phyloP scores from a whole-genome alignment of 2,888 invertebrate genomes.

The Parelbella ahira region DNA sequence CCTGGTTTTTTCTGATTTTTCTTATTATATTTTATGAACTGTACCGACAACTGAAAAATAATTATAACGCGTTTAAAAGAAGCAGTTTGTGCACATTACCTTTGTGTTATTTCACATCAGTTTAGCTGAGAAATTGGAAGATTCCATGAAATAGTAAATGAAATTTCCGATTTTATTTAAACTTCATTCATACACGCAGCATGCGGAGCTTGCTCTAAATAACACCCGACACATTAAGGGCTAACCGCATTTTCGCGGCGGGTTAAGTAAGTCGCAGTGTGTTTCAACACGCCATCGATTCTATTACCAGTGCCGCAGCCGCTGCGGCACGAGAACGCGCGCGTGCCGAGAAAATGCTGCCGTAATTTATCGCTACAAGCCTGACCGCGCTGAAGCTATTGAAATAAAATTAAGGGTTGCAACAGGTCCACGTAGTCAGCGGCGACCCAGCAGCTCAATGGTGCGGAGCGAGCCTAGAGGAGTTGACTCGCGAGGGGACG shows the following conservation, averaged over 20 bases:
- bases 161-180: too few species aligned
- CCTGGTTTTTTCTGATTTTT: too few species aligned
- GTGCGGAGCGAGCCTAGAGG: slow-evolving; percentile 19
- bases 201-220: slow-evolving; percentile 3
- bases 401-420: slow-evolving; percentile 36
- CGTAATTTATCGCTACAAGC: slow-evolving; percentile 55
- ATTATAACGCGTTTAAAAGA: too few species aligned
- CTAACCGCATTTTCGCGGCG: slow-evolving; percentile 37
- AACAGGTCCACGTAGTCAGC: slow-evolving; percentile 27
- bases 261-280: slow-evolving; percentile 31
- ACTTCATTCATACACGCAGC: too few species aligned
- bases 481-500: slow-evolving; percentile 28
- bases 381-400: slow-evolving; percentile 48
- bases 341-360: slow-evolving; percentile 41
- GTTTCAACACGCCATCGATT: slow-evolving; percentile 47
- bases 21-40: too few species aligned
- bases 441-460: slow-evolving; percentile 20
- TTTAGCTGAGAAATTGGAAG: neutral
- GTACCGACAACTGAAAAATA: too few species aligned
- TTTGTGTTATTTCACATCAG: too few species aligned
- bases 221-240: slow-evolving; percentile 32
- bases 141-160: too few species aligned
- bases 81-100: too few species aligned
- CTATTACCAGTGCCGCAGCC: slow-evolving; percentile 31
- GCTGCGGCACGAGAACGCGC: neutral